A percentile compares a stretch with the other conserved stretches of the same genome.
phyloP scores from a whole-genome alignment of 2,797 vertebrate genomes.

The Parotocinclus haroldoi region DNA sequence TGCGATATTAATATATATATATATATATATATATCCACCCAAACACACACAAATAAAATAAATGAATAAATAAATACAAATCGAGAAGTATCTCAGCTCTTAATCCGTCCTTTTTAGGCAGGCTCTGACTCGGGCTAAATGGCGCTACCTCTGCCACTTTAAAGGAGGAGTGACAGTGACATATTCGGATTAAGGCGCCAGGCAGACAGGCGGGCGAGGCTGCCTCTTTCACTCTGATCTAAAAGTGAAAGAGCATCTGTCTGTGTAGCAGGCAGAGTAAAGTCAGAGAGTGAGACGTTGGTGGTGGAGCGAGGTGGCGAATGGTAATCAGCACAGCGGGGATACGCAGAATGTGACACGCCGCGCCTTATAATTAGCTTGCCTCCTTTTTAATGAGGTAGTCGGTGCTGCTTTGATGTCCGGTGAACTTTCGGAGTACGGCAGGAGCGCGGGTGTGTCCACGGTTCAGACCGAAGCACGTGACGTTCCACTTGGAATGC shows the following conservation, averaged over 20 bases:
- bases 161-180: constrained; percentile 40
- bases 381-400: constrained; percentile 28
- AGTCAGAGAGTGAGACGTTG: constrained; percentile 19
- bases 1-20: no score
- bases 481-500: no score
- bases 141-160: constrained; percentile 24
- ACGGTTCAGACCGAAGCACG: no score
- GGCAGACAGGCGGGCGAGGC: constrained; percentile 21
- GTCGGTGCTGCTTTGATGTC: constrained; percentile 35
- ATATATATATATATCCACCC: no score
- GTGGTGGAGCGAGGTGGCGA: constrained; percentile 26
- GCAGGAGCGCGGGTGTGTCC: neutral
- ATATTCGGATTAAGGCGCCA: constrained; percentile 40
- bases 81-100: constrained; percentile 6
- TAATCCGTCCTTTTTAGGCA: constrained; percentile 37
- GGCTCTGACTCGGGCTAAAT: constrained; percentile 33
- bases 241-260: constrained; percentile 28
- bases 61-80: neutral
- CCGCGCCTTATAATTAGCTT: constrained; percentile 39
- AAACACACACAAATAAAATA: neutral
- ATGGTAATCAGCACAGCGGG: constrained; percentile 26
- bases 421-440: constrained; percentile 10
- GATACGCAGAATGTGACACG: constrained; percentile 34
- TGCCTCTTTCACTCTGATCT: constrained; percentile 30
- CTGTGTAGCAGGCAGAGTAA: constrained; percentile 6